Percentiles rank a stretch among this genome's conserved stretches.
Conservation (phyloP, 2,113 vertebrate species). For the Alosa alosa region DNA sequence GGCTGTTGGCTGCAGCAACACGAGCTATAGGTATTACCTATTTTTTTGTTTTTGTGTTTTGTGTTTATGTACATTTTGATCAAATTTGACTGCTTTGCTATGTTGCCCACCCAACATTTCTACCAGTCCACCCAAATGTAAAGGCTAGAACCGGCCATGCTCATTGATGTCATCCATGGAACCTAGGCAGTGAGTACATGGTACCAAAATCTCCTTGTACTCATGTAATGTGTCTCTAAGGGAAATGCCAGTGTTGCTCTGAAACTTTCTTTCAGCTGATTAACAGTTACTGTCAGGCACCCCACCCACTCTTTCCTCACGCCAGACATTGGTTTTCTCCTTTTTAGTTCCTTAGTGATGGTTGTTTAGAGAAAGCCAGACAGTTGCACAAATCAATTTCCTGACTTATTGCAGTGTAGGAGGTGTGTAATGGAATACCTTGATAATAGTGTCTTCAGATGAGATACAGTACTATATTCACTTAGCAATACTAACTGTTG, state of each 20-base stretch:
- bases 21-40: too few species aligned
- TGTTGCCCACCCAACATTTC: too few species aligned
- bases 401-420: neutral
- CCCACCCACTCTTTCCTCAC: neutral
- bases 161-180: constrained; percentile 50
- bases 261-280: constrained; percentile 63
- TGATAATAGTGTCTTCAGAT: neutral
- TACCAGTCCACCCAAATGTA: too few species aligned
- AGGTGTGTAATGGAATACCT: neutral
- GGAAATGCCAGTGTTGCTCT: constrained; percentile 66
- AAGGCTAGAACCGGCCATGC: neutral
- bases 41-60: too few species aligned
- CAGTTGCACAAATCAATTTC: neutral
- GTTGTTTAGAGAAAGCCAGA: neutral
- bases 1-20: too few species aligned
- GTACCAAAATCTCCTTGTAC: constrained; percentile 57
- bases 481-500: neutral
- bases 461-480: neutral
- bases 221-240: constrained; percentile 58
- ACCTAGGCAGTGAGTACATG: constrained; percentile 66
- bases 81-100: too few species aligned
- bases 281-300: neutral
- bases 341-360: neutral
- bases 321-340: neutral
- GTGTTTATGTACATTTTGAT: too few species aligned